Conservation (phyloP, 2,797 vertebrate genomes). For the Gila robusta region DNA sequence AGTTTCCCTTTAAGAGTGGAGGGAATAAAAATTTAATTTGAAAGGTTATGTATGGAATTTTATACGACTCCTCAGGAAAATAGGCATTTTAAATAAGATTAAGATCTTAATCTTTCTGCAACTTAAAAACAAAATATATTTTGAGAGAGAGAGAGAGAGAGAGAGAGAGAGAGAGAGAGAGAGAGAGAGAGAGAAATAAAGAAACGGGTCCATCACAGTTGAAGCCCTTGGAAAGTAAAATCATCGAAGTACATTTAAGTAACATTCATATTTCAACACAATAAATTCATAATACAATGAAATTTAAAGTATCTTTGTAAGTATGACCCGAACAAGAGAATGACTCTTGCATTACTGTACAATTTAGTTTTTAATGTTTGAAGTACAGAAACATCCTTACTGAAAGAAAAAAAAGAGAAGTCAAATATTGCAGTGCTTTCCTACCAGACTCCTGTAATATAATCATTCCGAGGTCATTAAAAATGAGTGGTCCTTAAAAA, state of each 20-base stretch:
- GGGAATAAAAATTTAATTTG: constrained; percentile 85
- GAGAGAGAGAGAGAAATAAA: constrained; percentile 61
- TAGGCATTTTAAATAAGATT: constrained; percentile 74
- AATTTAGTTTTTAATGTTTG: constrained; percentile 75
- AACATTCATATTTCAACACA: constrained; percentile 87
- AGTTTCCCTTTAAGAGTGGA: constrained; percentile 83
- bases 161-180: constrained; percentile 61
- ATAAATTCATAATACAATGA: constrained; percentile 82
- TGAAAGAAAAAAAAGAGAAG: constrained; percentile 67
- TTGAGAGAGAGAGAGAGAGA: constrained; percentile 52
- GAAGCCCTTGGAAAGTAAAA: constrained; percentile 81
- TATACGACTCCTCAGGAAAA: constrained; percentile 74
- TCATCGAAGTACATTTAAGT: constrained; percentile 83
- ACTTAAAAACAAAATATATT: constrained; percentile 78
- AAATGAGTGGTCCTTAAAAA: constrained; percentile 54
- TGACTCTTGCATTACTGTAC: constrained; percentile 80
- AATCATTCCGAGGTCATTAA: constrained; percentile 71
- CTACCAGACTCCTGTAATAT: constrained; percentile 45
- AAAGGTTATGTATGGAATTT: constrained; percentile 79
- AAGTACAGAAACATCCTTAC: constrained; percentile 47
- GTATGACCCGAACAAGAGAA: constrained; percentile 66
- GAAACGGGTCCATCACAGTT: constrained; percentile 76
- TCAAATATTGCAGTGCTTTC: constrained; percentile 81
- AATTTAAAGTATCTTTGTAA: constrained; percentile 78
- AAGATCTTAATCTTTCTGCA: constrained; percentile 76